Evolutionary conservation across 2,888 invertebrate genomes (phyloP), one percentile per base, ranked within the genome.

Genomic region (Iselma pallidipennis): DNA sequence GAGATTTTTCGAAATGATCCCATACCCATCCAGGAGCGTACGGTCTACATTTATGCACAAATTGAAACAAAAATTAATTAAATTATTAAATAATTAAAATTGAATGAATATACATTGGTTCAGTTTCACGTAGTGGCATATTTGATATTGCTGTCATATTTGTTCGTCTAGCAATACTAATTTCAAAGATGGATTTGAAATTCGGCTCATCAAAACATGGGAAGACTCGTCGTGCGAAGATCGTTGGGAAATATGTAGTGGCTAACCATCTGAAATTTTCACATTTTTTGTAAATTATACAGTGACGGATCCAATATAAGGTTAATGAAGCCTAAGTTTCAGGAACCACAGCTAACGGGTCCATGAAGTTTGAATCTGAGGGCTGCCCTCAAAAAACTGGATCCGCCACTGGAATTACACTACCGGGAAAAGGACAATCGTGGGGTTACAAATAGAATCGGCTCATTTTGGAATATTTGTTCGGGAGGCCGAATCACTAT

Each of bases 141-240:
- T 92, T 92, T 21, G 90, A 89, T 19, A 91, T 79, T 1, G 86
- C 88, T 26, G 85, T 85, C 80, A 89, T 83, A 71, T 87, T 87
- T 45, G 85, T 80, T 16, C 85, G 84, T 71, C 89, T 87, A 2
- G 88, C 87, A 21, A 92, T 85, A 55, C 89, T 89, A 73, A 93
- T 86, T 74, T 89, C 87, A 78, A 92, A 92, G 66, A 85, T 85
- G 12, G 92, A 90, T 81, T 92, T 92, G 75, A 90, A 87, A 10
- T 86, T 86, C 0, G 91, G 90, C 73, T 92, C 92, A 74, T 92
- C 92, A 76, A 92, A 91, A 75, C 91, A 91, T 0, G 91, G 91
- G 77, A 91, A 91, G 1, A 89, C 89, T 6, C 84, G 80, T 33
- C 90, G 81, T 0, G 90, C 89, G 28, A 84, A 85, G 0, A 86